A percentile compares a stretch with the other conserved stretches of the same genome.
phyloP scores from a whole-genome alignment of 1,140 invertebrate genomes.

The Thaumatotibia leucotreta region DNA sequence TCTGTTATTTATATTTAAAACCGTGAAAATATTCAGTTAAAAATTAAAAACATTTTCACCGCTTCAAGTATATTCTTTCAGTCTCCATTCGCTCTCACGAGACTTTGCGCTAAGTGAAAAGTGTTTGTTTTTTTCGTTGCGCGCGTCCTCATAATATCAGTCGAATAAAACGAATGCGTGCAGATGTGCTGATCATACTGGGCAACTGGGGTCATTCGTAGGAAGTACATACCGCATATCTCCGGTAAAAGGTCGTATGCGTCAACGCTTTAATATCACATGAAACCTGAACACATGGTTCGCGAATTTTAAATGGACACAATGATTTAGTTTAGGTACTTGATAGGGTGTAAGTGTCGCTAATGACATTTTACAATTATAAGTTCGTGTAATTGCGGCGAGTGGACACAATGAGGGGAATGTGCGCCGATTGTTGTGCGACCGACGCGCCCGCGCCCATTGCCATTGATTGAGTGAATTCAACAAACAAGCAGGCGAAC shows the following conservation, averaged over 20 bases:
- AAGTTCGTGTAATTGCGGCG: conserved; percentile 50
- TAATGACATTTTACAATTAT: neutral
- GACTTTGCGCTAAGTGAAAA: neutral
- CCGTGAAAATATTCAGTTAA: neutral
- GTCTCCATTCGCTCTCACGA: neutral
- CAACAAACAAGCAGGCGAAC: conserved; percentile 59
- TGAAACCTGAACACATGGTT: too few species aligned
- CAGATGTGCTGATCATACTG: conserved; percentile 47
- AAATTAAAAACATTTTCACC: neutral
- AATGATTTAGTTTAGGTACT: too few species aligned
- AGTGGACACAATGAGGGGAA: conserved; percentile 72
- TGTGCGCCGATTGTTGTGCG: conserved; percentile 70
- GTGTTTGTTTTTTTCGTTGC: neutral
- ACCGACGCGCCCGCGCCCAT: conserved; percentile 65
- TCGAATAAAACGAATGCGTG: conserved; percentile 30
- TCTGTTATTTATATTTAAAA: too few species aligned
- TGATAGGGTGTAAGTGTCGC: too few species aligned
- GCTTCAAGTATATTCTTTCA: neutral
- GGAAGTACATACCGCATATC: conserved; percentile 46
- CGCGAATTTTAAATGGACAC: too few species aligned
- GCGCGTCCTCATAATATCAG: conserved; percentile 35
- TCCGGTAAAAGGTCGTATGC: neutral
- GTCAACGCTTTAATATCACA: too few species aligned
- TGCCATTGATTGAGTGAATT: conserved; percentile 68
- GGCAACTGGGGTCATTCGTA: conserved; percentile 44